Conservation (phyloP, 2,797 vertebrate species). For the Acomys russatus region DNA sequence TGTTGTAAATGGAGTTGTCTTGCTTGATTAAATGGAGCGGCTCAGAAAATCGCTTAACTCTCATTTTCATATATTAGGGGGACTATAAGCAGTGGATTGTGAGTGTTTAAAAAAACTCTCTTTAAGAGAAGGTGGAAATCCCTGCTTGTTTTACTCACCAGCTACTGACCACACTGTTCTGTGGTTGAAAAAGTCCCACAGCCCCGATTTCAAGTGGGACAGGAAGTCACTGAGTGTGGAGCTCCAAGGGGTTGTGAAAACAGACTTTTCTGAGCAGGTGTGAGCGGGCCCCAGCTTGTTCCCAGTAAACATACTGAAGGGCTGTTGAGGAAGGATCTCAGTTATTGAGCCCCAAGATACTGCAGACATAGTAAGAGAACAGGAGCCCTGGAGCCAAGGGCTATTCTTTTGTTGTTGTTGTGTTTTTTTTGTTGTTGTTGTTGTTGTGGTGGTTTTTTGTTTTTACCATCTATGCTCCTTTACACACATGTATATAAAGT, state of each 20-base stretch:
- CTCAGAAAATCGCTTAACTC: constrained; percentile 33
- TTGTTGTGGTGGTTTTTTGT: no score
- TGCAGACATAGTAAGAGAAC: not conserved
- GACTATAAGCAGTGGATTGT: not conserved
- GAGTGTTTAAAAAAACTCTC: constrained; percentile 8
- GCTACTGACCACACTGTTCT: not conserved
- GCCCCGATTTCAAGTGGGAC: not conserved
- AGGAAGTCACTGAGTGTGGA: not conserved
- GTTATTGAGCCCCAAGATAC: not conserved
- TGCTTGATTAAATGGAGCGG: not conserved
- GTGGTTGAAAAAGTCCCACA: not conserved
- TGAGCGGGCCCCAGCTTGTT: not conserved
- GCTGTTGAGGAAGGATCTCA: not conserved
- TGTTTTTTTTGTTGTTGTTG: no score
- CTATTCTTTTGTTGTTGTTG: not conserved
- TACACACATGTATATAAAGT: not conserved
- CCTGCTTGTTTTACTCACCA: not conserved
- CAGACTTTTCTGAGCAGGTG: not conserved
- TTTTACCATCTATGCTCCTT: not conserved
- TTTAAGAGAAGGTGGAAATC: not conserved
- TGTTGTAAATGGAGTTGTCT: not conserved
- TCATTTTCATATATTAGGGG: not conserved
- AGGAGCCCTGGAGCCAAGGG: not conserved
- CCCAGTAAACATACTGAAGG: not conserved
- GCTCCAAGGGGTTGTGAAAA: not conserved